Base-by-base conservation (phyloP, 2,113 vertebrate species). In the Heloderma charlesbogerti region DNA sequence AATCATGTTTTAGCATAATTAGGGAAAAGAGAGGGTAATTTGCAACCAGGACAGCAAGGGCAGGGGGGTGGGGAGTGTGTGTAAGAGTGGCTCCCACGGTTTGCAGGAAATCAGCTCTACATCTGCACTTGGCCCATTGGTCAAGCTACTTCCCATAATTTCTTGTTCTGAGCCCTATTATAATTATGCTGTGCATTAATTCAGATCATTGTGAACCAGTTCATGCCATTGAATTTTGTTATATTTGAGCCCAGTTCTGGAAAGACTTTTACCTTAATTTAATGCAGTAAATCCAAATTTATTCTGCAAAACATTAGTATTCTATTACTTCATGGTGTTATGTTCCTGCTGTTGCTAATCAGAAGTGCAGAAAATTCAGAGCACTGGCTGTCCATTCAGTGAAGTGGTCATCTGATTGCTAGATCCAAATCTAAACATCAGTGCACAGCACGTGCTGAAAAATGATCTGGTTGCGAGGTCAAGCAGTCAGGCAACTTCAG, bases 211-310 rank as follows among this genome's bases (percentile, higher is more conserved):
- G 7, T 20, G 22, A 88, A 43, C 72, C 67, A 74, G 54, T 69
- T 29, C 15, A 45, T 31, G 90, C 29, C 63, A 8, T 1, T 57
- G 25, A 86, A 29, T 51, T 74, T 4, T 63, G 10, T n/a, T 15
- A 29, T 16, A 9, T 9, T 6, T 51, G 34, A 29, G 29, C 2
- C 25, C 1, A 16, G 0, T 0, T 0, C 63, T n/a, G 0, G 0
- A 66, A 71, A 15, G 60, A 85, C 2, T 0, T 40, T 0, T n/a
- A 27, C 60, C 79, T 27, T 78, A 25, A 29, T 85, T 43, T 85
- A 71, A 87, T 66, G 12, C 25, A 37, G 67, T 90, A 89, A 18
- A 20, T 60, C 34, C 57, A 45, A 40, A 45, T 91, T 77, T 86
- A 69, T 67, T 51, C 45, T 79, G 51, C 66, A n/a, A 84, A 77